Evolutionary conservation across 2,888 invertebrate genomes (phyloP).

Genomic region (Phanerotoma sp.): DNA sequence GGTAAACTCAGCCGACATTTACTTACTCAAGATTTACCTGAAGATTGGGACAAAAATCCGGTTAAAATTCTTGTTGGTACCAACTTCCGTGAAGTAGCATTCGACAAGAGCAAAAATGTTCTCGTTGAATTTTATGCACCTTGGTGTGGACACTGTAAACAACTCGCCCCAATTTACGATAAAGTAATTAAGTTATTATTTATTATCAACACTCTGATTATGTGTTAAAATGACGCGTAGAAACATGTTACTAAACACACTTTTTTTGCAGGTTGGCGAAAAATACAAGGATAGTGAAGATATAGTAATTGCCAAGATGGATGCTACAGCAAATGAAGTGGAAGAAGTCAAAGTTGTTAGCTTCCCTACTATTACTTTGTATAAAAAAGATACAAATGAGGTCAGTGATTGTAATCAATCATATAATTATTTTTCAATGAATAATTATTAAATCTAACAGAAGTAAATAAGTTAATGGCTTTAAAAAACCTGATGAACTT

Average conservation of each 20-base stretch:
- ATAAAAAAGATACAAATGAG: conserved; percentile 90
- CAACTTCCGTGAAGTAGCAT: conserved; percentile 93
- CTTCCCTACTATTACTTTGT: conserved; percentile 94
- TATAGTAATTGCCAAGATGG: conserved; percentile 97
- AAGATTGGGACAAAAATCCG: conserved; percentile 94
- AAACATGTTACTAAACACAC: too few relatives aligned
- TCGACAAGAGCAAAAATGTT: conserved; percentile 85
- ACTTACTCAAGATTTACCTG: conserved; percentile 89
- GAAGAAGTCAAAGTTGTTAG: conserved; percentile 93
- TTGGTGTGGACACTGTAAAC: conserved; percentile 99
- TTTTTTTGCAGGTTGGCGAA: conserved; percentile 74
- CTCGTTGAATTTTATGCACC: conserved; percentile 99
- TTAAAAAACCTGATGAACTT: too few relatives aligned
- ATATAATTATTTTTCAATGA: conserved; percentile 3
- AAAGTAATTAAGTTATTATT: conserved; percentile 47
- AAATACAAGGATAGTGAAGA: conserved; percentile 82
- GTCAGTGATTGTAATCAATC: conserved; percentile 51
- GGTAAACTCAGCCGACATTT: conserved; percentile 95
- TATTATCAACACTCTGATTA: too few relatives aligned
- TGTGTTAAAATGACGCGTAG: too few relatives aligned
- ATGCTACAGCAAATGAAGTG: conserved; percentile 96
- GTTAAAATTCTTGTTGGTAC: conserved; percentile 92
- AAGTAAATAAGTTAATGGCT: too few relatives aligned
- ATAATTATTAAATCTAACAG: too few relatives aligned
- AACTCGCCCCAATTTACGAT: conserved; percentile 95